Conservation (phyloP, 2,797 vertebrate species). For the Xiphorhynchus erythropygius region DNA sequence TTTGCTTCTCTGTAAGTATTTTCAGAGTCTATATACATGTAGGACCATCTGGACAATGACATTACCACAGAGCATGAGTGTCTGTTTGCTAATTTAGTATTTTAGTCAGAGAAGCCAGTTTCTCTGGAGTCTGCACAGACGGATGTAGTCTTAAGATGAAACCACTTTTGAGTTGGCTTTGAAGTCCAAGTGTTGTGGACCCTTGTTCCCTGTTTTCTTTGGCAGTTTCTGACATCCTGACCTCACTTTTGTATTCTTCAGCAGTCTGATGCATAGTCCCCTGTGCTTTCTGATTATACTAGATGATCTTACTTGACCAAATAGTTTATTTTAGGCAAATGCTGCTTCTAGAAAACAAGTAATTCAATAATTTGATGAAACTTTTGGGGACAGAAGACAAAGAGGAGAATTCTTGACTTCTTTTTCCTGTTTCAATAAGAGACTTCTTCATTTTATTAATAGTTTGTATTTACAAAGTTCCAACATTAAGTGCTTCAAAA, state of each 20-base stretch:
- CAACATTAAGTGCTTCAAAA: neutral
- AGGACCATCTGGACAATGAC: neutral
- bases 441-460: neutral
- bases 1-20: slow-evolving; percentile 6
- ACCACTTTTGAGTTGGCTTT: neutral
- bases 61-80: neutral
- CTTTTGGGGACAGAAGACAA: neutral
- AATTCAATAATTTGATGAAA: neutral
- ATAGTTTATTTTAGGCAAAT: neutral
- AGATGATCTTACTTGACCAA: neutral
- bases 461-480: neutral
- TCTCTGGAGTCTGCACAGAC: neutral
- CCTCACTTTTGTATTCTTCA: neutral
- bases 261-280: neutral
- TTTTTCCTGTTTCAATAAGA: neutral
- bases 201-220: neutral
- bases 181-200: neutral
- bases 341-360: neutral
- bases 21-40: neutral
- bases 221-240: neutral
- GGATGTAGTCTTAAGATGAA: neutral
- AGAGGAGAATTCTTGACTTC: neutral
- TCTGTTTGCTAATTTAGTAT: neutral
- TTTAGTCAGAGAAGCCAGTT: neutral
- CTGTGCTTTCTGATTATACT: neutral